Percentiles rank a stretch among this genome's conserved stretches.
Conservation (phyloP, 2,113 vertebrate species). For the Callipepla squamata region DNA sequence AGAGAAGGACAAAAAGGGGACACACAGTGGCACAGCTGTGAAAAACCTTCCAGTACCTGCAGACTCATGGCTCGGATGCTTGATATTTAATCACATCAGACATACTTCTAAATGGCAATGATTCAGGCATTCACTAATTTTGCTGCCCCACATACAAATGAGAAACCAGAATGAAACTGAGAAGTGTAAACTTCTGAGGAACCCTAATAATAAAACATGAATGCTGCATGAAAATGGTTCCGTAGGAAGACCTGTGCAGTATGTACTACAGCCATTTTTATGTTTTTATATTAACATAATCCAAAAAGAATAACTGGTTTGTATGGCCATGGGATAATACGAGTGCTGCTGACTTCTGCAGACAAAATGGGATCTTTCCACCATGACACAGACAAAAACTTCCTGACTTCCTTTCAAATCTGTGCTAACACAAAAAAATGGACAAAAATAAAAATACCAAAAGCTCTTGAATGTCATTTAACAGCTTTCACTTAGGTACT, state of each 20-base stretch:
- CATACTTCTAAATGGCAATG: background rate
- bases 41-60: background rate
- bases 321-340: background rate
- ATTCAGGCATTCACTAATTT: background rate
- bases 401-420: background rate
- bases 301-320: background rate
- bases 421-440: background rate
- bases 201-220: background rate
- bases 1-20: background rate
- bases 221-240: background rate
- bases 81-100: background rate
- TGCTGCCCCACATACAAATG: background rate
- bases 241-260: background rate
- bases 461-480: background rate
- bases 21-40: background rate
- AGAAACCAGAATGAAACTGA: background rate
- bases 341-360: background rate
- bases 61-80: background rate
- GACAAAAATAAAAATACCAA: fast-evolving
- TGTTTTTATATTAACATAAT: background rate
- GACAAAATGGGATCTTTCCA: background rate
- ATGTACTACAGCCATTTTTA: background rate
- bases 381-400: background rate
- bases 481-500: background rate
- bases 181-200: background rate